Percentiles rank a stretch among this genome's conserved stretches.
These are phyloP conservation scores for Apodemus agrarius DNA, from an alignment of 2,797 vertebrate species.

Conservation along the genomic window DNA sequence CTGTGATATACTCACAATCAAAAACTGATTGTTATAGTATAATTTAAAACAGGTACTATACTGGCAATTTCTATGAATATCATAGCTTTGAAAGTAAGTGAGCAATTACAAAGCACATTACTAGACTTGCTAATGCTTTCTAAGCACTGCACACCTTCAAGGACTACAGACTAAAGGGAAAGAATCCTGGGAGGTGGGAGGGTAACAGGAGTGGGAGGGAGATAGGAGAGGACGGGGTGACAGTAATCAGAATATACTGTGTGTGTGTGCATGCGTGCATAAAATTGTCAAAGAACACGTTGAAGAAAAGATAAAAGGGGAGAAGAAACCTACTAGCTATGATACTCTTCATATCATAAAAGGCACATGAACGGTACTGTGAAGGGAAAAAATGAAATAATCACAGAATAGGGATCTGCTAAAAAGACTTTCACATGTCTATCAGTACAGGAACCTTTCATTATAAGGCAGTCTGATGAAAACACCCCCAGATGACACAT, in stretches of 20 bases:
- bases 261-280: accelerated
- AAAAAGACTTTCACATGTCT: not conserved
- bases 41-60: conserved; percentile 42
- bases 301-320: not conserved
- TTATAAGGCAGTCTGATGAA: not conserved
- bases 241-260: not conserved
- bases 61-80: not conserved
- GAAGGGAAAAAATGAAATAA: not conserved
- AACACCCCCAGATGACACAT: not conserved
- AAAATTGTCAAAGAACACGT: not conserved
- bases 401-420: not conserved
- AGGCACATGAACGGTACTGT: not conserved
- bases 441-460: not conserved
- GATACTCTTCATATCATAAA: not conserved
- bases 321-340: not conserved
- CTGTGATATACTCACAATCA: conserved; percentile 5
- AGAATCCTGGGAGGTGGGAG: not conserved
- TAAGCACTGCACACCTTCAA: not conserved
- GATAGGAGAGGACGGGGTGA: not conserved
- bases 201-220: no score
- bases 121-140: not conserved
- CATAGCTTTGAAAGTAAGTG: conserved; percentile 24
- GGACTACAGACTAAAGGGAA: not conserved
- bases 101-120: not conserved
- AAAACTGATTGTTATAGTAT: conserved; percentile 23